phyloP scores from a whole-genome alignment of 2,797 vertebrate species.

The Pempheris klunzingeri region DNA sequence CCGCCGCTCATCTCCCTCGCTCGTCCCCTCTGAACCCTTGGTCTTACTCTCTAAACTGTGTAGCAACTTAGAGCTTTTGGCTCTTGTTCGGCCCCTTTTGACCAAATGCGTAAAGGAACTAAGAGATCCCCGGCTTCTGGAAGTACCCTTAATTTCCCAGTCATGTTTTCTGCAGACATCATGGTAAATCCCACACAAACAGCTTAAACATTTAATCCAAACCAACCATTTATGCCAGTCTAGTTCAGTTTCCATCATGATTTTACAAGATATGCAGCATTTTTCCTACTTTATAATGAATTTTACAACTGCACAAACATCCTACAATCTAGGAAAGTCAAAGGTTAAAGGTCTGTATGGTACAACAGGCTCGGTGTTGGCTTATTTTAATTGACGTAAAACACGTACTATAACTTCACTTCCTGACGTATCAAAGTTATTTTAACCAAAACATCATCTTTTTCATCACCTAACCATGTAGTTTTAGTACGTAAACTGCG shows the following conservation, averaged over 20 bases:
- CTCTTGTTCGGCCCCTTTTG: background rate
- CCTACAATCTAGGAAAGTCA: background rate
- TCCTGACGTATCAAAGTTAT: too few species aligned
- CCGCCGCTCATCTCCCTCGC: background rate
- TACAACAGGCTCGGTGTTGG: too few species aligned
- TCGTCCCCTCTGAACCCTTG: slow-evolving; percentile 11
- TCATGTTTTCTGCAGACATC: background rate
- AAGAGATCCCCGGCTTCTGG: too few species aligned
- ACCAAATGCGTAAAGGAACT: too few species aligned
- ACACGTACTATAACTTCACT: too few species aligned
- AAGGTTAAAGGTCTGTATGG: background rate
- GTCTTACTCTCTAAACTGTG: background rate
- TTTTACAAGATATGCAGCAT: too few species aligned
- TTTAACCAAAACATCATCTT: too few species aligned
- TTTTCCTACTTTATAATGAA: background rate
- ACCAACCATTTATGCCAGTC: background rate
- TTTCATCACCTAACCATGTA: too few species aligned
- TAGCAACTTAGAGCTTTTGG: background rate
- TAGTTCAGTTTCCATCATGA: background rate
- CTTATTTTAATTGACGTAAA: too few species aligned
- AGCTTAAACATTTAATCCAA: background rate
- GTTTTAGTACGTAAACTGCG: too few species aligned
- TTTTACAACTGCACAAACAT: background rate
- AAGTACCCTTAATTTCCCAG: slow-evolving; percentile 22
- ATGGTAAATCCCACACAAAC: slow-evolving; percentile 15